A percentile compares a stretch with the other conserved stretches of the same genome.
Evolutionary conservation across 2,888 invertebrate genomes (phyloP).

Genomic region (Lacanobia oleracea): DNA sequence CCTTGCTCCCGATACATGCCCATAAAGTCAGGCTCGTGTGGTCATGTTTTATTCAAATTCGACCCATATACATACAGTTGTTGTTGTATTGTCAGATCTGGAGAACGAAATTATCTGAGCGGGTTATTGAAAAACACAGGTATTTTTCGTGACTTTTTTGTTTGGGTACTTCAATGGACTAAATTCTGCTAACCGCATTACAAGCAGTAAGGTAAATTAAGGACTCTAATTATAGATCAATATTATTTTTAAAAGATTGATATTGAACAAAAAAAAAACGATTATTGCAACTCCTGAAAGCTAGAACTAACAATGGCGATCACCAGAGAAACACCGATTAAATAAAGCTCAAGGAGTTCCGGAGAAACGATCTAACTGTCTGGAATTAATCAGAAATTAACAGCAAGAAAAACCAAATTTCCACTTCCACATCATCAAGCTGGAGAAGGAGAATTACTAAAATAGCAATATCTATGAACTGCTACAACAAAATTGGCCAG

Average conservation of each 20-base stretch:
- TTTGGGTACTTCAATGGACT: too few species aligned
- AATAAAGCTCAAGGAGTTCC: too few species aligned
- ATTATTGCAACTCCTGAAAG: too few species aligned
- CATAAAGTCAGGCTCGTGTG: conserved; percentile 57
- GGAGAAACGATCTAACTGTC: too few species aligned
- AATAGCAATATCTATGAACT: not conserved
- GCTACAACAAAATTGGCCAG: not conserved
- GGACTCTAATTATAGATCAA: too few species aligned
- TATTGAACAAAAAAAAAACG: too few species aligned
- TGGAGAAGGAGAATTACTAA: not conserved
- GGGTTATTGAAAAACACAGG: conserved; percentile 44
- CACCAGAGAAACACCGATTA: too few species aligned
- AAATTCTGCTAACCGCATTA: too few species aligned
- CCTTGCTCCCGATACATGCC: conserved; percentile 46
- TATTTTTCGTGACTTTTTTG: not conserved
- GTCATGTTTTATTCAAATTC: conserved; percentile 67
- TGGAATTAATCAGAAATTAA: too few species aligned
- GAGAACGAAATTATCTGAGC: not conserved
- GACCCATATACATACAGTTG: conserved; percentile 59
- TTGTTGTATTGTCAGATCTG: conserved; percentile 33
- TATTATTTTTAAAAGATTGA: too few species aligned
- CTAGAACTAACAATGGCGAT: too few species aligned
- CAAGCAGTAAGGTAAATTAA: too few species aligned
- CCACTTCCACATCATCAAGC: not conserved
- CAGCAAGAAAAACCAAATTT: not conserved